A percentile compares a stretch with the other conserved stretches of the same genome.
Evolutionary conservation across 2,888 invertebrate species (phyloP).

Genomic region (Brassicogethes aeneus): DNA sequence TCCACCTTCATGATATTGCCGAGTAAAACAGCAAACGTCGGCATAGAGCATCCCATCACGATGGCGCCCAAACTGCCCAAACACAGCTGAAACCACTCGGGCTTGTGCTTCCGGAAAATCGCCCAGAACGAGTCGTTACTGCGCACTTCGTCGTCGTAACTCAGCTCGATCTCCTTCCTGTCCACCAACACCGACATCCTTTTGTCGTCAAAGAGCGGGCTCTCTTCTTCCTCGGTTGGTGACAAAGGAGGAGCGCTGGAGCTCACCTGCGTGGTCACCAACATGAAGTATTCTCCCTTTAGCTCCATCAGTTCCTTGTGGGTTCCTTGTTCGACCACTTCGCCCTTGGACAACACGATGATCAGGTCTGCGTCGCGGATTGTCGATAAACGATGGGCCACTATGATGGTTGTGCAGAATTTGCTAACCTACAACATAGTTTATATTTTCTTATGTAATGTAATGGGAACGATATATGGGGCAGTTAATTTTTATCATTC

Average conservation of each 20-base stretch:
- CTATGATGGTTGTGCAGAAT: conserved; percentile 69
- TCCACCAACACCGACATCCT: conserved; percentile 6
- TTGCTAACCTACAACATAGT: conserved; percentile 49
- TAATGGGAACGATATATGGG: too few relatives aligned
- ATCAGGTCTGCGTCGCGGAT: conserved; percentile 66
- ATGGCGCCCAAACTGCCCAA: conserved; percentile 53
- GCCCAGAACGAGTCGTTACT: conserved; percentile 22
- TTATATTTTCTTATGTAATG: neutral
- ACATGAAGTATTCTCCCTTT: conserved; percentile 58
- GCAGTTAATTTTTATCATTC: too few relatives aligned
- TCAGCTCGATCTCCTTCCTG: too few relatives aligned
- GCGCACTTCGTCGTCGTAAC: conserved; percentile 10
- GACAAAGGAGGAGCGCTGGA: too few relatives aligned
- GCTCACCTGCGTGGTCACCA: conserved; percentile 60
- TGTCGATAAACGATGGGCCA: conserved; percentile 69
- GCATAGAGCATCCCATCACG: conserved; percentile 63
- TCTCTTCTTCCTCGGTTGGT: conserved; percentile 1
- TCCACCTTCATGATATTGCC: conserved; percentile 64
- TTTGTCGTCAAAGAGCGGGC: conserved; percentile 13
- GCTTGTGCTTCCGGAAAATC: conserved; percentile 45
- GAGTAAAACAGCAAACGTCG: conserved; percentile 61
- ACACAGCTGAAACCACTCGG: conserved; percentile 58
- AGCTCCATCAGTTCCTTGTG: conserved; percentile 58
- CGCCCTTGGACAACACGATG: conserved; percentile 59
- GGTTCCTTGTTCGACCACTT: conserved; percentile 60